These are phyloP conservation scores for Odocoileus virginianus DNA, from an alignment of 2,113 vertebrate species.

Conservation along the genomic window DNA sequence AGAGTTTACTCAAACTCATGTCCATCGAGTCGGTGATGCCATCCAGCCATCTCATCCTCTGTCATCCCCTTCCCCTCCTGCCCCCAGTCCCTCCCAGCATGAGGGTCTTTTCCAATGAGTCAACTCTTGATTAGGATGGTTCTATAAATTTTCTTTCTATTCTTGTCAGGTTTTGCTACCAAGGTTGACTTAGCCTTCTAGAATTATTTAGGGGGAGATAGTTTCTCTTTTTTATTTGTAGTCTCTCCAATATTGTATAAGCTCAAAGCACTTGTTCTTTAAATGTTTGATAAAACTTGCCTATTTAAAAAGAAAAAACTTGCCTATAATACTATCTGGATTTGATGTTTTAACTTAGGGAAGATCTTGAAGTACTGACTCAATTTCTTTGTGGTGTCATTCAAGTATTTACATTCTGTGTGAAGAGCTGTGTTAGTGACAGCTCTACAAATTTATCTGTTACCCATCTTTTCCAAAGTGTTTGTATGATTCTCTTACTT, in stretches of 20 bases:
- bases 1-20: too few species aligned
- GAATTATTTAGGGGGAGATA: background rate
- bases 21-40: too few species aligned
- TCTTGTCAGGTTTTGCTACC: background rate
- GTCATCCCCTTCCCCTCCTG: too few species aligned
- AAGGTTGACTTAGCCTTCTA: background rate
- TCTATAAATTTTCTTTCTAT: background rate
- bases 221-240: background rate
- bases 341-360: background rate
- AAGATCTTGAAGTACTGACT: background rate
- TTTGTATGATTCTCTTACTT: background rate
- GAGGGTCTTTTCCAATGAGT: too few species aligned
- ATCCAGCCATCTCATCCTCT: too few species aligned
- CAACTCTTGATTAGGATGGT: background rate
- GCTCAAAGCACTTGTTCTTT: background rate
- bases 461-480: background rate
- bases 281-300: background rate
- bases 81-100: too few species aligned
- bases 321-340: background rate
- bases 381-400: background rate
- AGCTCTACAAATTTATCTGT: background rate
- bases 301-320: background rate
- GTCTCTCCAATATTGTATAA: background rate
- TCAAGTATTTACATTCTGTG: background rate
- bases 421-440: background rate